These are phyloP conservation scores for Vimba vimba DNA, from an alignment of 2,113 vertebrate genomes.

Conservation along the genomic window DNA sequence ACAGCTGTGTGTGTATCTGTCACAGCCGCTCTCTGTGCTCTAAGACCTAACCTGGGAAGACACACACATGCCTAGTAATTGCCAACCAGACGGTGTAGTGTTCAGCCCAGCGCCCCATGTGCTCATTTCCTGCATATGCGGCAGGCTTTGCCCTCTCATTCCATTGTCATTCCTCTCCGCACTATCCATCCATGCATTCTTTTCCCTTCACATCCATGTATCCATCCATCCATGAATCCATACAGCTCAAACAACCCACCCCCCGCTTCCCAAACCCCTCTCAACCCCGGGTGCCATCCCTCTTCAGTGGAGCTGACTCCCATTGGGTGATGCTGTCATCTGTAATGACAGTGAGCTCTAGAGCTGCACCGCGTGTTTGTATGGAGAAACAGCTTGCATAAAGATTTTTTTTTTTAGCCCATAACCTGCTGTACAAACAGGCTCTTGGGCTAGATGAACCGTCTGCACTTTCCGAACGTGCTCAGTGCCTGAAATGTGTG, in stretches of 20 bases:
- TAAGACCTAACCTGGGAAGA: constrained; percentile 50
- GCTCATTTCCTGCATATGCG: constrained; percentile 23
- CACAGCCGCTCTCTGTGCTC: constrained; percentile 16
- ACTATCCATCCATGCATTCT: constrained; percentile 38
- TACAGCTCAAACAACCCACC: constrained; percentile 32
- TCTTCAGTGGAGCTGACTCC: constrained; percentile 21
- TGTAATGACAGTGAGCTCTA: constrained; percentile 51
- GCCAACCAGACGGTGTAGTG: constrained; percentile 48
- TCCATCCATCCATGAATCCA: constrained; percentile 32
- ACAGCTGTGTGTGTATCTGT: constrained; percentile 39
- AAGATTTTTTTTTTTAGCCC: constrained; percentile 39
- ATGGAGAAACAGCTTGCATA: constrained; percentile 60
- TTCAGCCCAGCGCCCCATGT: constrained; percentile 34
- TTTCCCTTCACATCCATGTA: constrained; percentile 40
- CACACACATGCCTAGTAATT: constrained; percentile 56
- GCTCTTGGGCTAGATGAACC: constrained; percentile 40
- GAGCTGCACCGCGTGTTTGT: constrained; percentile 33
- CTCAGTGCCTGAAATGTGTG: constrained; percentile 66
- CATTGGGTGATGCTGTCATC: constrained; percentile 8
- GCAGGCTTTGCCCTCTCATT: constrained; percentile 34
- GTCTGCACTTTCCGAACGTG: constrained; percentile 56
- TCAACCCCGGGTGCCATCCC: not conserved
- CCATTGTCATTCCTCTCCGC: constrained; percentile 3
- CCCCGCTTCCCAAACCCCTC: not conserved
- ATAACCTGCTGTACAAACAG: constrained; percentile 60